Evolutionary conservation across 2,113 vertebrate species (phyloP).

Genomic region (Chionis minor): DNA sequence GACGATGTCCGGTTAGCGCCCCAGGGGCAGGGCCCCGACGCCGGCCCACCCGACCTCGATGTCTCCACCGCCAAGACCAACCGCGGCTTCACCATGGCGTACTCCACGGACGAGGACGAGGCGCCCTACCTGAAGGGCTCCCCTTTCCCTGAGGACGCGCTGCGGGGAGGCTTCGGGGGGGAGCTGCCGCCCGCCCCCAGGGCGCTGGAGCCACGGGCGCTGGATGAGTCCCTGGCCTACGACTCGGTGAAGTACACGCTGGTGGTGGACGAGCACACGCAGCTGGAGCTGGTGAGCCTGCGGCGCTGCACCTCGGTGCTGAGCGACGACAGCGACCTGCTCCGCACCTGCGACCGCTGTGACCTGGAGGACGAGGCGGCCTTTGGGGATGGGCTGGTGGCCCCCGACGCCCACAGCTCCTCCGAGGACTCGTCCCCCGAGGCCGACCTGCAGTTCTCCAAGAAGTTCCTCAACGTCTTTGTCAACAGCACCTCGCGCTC

Average conservation of each 20-base stretch:
- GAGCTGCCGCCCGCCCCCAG: conserved; percentile 48
- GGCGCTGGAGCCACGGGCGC: conserved; percentile 43
- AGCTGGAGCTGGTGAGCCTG: conserved; percentile 94
- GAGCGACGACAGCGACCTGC: conserved; percentile 87
- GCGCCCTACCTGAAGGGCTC: conserved; percentile 69
- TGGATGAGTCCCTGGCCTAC: conserved; percentile 89
- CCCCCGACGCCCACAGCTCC: conserved; percentile 43
- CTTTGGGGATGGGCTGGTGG: conserved; percentile 74
- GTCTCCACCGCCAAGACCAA: conserved; percentile 85
- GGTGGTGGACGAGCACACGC: conserved; percentile 97
- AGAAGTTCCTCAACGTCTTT: conserved; percentile 98
- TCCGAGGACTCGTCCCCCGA: conserved; percentile 90
- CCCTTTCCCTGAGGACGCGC: conserved; percentile 70
- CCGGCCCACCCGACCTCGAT: conserved; percentile 61
- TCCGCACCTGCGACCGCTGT: conserved; percentile 83
- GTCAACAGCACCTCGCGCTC: conserved; percentile 97
- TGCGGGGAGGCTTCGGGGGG: conserved; percentile 61
- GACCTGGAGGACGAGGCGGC: conserved; percentile 69
- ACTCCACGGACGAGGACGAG: conserved; percentile 84
- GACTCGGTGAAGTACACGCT: conserved; percentile 96
- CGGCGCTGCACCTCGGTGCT: conserved; percentile 91
- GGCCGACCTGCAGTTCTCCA: conserved; percentile 94
- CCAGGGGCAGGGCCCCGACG: not conserved
- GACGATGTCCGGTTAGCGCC: conserved; percentile 58
- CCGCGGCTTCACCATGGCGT: conserved; percentile 81